These are phyloP conservation scores for Periparus ater DNA, from an alignment of 2,797 vertebrate species.

Conservation along the genomic window DNA sequence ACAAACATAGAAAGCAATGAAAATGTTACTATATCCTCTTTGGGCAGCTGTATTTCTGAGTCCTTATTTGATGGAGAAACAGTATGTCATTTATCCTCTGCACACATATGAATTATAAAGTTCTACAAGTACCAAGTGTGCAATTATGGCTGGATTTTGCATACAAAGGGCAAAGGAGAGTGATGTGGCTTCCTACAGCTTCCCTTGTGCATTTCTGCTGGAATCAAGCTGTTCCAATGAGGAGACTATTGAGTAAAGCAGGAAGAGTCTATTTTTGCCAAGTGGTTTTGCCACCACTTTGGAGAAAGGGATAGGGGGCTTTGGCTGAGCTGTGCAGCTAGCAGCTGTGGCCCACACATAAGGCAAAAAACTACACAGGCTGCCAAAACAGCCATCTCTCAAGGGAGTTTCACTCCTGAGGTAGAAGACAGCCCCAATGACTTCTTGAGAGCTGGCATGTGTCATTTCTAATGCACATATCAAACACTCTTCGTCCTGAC, in stretches of 20 bases:
- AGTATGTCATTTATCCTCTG: background rate
- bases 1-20: background rate
- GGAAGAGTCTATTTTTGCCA: constrained; percentile 52
- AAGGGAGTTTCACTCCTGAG: background rate
- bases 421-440: background rate
- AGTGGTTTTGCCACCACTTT: background rate
- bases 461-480: background rate
- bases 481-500: background rate
- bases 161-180: background rate
- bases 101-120: background rate
- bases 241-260: background rate
- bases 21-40: background rate
- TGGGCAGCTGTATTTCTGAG: background rate
- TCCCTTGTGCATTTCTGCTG: background rate
- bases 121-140: background rate
- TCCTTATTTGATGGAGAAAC: background rate
- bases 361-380: background rate
- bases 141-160: background rate
- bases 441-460: background rate
- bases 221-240: background rate
- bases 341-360: background rate
- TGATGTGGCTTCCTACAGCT: background rate
- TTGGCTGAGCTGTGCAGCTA: background rate
- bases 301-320: background rate
- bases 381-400: background rate